Evolutionary conservation across 2,888 invertebrate genomes (phyloP).

Genomic region (Parnassius smintheus): DNA sequence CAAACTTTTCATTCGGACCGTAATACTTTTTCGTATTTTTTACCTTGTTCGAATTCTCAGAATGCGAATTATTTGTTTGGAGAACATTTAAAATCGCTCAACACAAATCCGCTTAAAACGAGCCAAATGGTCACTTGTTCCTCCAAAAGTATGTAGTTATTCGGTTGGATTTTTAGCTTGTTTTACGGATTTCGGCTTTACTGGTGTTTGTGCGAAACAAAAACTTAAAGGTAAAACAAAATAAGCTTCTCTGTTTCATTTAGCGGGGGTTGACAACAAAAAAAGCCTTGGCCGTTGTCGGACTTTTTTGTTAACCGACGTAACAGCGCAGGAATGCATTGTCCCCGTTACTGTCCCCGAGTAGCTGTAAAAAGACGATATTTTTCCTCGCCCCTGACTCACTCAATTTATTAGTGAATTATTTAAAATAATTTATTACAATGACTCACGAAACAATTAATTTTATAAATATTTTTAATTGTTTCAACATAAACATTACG

Average conservation of each 20-base stretch:
- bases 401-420: slow-evolving; percentile 52
- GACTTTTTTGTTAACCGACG: slow-evolving; percentile 71
- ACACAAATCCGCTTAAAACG: slow-evolving; percentile 10
- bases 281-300: slow-evolving; percentile 62
- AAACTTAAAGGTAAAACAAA: slow-evolving; percentile 62
- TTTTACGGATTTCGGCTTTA: slow-evolving; percentile 39
- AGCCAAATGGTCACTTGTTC: slow-evolving; percentile 22
- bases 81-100: slow-evolving; percentile 19
- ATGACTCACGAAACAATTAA: slow-evolving; percentile 44
- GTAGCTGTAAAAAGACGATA: slow-evolving; percentile 61
- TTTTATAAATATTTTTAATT: too few relatives aligned
- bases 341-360: slow-evolving; percentile 64
- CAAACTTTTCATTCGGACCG: slow-evolving; percentile 17
- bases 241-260: slow-evolving; percentile 76
- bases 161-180: slow-evolving; percentile 30
- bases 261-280: slow-evolving; percentile 73
- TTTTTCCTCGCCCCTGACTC: slow-evolving; percentile 50
- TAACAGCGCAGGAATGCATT: slow-evolving; percentile 74
- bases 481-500: too few relatives aligned
- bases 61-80: slow-evolving; percentile 23
- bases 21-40: slow-evolving; percentile 17
- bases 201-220: slow-evolving; percentile 50
- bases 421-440: slow-evolving; percentile 44
- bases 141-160: slow-evolving; percentile 22
- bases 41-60: slow-evolving; percentile 18